Evolutionary conservation across 2,113 vertebrate genomes (phyloP).

Genomic region (Sarotherodon lohbergeri): DNA sequence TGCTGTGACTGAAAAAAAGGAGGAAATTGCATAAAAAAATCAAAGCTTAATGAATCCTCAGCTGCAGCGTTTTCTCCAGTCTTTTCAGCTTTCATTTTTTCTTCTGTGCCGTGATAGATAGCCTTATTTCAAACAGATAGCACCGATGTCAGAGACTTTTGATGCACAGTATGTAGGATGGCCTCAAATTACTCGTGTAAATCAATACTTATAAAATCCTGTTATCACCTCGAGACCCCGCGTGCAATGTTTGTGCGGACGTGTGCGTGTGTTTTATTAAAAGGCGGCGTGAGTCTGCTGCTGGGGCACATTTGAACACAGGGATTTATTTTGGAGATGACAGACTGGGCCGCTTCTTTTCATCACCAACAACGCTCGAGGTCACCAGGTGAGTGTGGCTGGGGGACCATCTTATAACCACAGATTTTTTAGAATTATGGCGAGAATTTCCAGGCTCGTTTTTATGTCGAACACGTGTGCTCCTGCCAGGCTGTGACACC

Average conservation of each 20-base stretch:
- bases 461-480: constrained; percentile 13
- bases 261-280: constrained; percentile 31
- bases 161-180: constrained; percentile 29
- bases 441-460: not conserved
- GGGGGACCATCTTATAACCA: not conserved
- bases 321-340: constrained; percentile 32
- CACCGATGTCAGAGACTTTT: constrained; percentile 32
- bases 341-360: constrained; percentile 19
- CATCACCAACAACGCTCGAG: not conserved
- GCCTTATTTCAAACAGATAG: constrained; percentile 42
- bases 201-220: constrained; percentile 66
- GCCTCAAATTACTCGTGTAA: constrained; percentile 47
- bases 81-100: not conserved
- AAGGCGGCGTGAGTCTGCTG: constrained; percentile 29
- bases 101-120: constrained; percentile 29
- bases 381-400: not conserved
- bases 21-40: not conserved
- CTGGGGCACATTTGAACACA: constrained; percentile 21
- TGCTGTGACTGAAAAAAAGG: not conserved
- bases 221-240: constrained; percentile 52
- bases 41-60: constrained; percentile 2
- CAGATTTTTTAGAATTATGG: constrained; percentile 18
- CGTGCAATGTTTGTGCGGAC: constrained; percentile 22
- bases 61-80: not conserved
- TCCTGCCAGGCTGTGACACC: not conserved